Evolutionary conservation across 2,888 invertebrate genomes (phyloP).

Genomic region (Harpagoxenus sublaevis): DNA sequence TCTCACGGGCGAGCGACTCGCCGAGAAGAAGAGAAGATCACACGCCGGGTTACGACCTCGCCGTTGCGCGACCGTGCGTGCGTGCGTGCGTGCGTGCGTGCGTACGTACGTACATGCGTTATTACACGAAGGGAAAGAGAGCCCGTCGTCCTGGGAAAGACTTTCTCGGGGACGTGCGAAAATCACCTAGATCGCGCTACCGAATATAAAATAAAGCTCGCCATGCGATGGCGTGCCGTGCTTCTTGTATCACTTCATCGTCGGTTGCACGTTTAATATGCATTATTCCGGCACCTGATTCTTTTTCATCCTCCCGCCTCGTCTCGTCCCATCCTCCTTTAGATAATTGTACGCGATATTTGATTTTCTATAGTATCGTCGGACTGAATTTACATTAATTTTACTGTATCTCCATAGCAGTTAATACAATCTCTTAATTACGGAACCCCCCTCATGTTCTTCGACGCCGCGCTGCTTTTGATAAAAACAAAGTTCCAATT

Average conservation of each 20-base stretch:
- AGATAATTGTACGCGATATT: slow-evolving; percentile 31
- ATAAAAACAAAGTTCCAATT: neutral
- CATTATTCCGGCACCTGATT: slow-evolving; percentile 25
- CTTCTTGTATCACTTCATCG: slow-evolving; percentile 35
- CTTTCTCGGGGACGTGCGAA: slow-evolving; percentile 55
- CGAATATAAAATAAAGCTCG: slow-evolving; percentile 43
- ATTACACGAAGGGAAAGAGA: slow-evolving; percentile 23
- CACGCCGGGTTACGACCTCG: slow-evolving; percentile 45
- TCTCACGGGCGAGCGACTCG: slow-evolving; percentile 42
- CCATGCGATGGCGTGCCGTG: neutral
- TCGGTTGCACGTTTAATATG: slow-evolving; percentile 43
- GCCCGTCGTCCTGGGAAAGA: slow-evolving; percentile 43
- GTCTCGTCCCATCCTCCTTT: neutral
- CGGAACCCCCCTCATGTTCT: neutral
- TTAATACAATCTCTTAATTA: neutral
- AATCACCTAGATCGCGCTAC: slow-evolving; percentile 28
- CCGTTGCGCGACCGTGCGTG: slow-evolving; percentile 8
- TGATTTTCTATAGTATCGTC: neutral
- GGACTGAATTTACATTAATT: slow-evolving; percentile 28
- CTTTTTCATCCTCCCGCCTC: neutral
- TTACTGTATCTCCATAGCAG: neutral
- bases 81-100: slow-evolving; percentile 5
- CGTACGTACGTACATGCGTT: slow-evolving; percentile 21
- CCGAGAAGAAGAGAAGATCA: slow-evolving; percentile 3
- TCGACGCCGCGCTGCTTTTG: neutral